phyloP scores from a whole-genome alignment of 2,888 invertebrate species.

The Tholera decimalis region DNA sequence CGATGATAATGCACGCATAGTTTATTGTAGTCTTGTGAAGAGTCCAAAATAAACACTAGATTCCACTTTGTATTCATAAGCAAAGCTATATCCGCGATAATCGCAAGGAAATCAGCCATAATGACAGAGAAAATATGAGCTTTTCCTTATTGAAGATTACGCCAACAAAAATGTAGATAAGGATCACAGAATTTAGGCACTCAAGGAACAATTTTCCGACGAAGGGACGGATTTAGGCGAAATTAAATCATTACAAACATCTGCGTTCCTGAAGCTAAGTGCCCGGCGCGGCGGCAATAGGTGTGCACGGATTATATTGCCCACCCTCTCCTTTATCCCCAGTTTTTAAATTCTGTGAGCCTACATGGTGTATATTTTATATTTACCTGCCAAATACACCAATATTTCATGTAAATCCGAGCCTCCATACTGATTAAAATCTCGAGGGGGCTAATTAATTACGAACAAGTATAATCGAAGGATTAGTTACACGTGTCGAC shows the following conservation, averaged over 20 bases:
- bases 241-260: constrained; percentile 87
- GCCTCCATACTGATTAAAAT: constrained; percentile 73
- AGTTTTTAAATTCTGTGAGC: constrained; percentile 60
- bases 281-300: constrained; percentile 72
- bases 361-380: constrained; percentile 61
- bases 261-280: constrained; percentile 75
- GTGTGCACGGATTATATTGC: constrained; percentile 64
- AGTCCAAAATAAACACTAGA: constrained; percentile 39
- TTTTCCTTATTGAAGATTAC: constrained; percentile 59
- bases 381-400: constrained; percentile 66
- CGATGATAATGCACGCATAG: constrained; percentile 18
- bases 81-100: constrained; percentile 47
- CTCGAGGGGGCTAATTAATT: constrained; percentile 74
- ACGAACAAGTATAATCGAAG: constrained; percentile 80
- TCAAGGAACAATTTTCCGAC: constrained; percentile 70
- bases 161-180: constrained; percentile 65
- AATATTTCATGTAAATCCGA: constrained; percentile 74
- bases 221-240: constrained; percentile 76
- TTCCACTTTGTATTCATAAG: constrained; percentile 50
- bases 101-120: constrained; percentile 56
- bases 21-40: constrained; percentile 23
- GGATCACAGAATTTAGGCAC: constrained; percentile 70
- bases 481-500: constrained; percentile 89
- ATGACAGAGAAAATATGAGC: constrained; percentile 53
- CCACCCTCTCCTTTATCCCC: constrained; percentile 59